phyloP scores from a whole-genome alignment of 2,113 vertebrate species.

The Todiramphus chloris region DNA sequence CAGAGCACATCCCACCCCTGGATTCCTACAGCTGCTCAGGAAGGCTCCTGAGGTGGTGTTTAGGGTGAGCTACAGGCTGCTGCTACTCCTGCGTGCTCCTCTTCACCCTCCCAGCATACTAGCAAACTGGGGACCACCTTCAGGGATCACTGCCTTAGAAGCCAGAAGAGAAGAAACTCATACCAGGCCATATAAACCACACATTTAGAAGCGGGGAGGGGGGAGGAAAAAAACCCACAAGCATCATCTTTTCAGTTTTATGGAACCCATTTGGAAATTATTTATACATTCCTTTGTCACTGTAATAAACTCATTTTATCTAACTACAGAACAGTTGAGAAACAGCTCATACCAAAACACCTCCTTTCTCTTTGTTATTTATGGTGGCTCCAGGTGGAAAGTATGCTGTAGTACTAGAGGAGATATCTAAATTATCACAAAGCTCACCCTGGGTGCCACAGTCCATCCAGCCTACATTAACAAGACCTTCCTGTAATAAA shows the following conservation, averaged over 20 bases:
- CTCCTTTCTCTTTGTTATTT: conserved; percentile 77
- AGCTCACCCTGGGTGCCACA: conserved; percentile 86
- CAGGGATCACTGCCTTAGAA: not conserved
- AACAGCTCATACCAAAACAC: conserved; percentile 83
- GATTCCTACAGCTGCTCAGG: not conserved
- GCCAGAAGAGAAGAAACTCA: not conserved
- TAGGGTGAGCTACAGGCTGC: not conserved
- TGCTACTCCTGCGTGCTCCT: not conserved
- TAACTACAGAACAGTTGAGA: conserved; percentile 12
- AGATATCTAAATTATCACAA: conserved; percentile 89
- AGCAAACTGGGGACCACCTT: not conserved
- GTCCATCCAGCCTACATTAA: conserved; percentile 95
- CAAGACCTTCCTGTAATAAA: conserved; percentile 86
- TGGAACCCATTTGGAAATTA: not conserved
- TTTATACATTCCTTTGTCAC: not conserved
- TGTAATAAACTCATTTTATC: not conserved
- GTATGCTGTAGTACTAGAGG: conserved; percentile 84
- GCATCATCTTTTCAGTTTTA: not conserved
- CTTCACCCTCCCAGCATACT: not conserved
- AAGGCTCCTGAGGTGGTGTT: not conserved
- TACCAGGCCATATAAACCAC: not conserved
- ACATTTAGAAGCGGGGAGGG: not conserved
- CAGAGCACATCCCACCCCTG: not conserved
- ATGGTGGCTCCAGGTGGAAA: conserved; percentile 92
- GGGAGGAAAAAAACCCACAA: no score